Evolutionary conservation across 2,113 vertebrate genomes (phyloP).

Genomic region (Elephantulus edwardii): DNA sequence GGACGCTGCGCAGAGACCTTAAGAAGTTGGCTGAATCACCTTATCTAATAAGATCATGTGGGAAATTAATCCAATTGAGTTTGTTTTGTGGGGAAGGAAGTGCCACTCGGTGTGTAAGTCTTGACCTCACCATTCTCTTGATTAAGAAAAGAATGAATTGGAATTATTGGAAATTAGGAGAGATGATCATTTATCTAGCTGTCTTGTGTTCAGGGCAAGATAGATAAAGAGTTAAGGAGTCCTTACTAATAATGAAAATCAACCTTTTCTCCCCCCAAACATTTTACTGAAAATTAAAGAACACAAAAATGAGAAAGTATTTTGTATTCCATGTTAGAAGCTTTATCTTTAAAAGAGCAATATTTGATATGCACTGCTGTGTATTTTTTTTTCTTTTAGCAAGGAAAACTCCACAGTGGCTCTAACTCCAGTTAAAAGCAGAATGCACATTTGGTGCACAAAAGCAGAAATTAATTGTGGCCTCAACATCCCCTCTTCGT

Average conservation of each 20-base stretch:
- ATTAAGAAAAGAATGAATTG: background rate
- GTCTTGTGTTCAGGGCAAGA: background rate
- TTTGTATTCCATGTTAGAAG: background rate
- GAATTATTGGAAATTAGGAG: background rate
- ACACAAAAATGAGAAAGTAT: background rate
- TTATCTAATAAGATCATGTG: background rate
- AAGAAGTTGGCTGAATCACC: background rate
- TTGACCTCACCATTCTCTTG: background rate
- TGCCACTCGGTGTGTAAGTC: background rate
- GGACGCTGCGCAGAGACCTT: background rate
- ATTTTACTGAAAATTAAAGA: background rate
- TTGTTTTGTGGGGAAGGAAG: background rate
- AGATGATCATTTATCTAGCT: background rate
- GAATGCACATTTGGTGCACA: constrained; percentile 72
- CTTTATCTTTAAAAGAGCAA: background rate
- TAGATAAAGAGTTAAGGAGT: background rate
- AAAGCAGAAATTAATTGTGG: constrained; percentile 79
- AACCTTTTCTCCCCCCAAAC: background rate
- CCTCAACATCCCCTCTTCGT: constrained; percentile 56
- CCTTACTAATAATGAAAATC: background rate
- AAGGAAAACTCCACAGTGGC: constrained; percentile 60
- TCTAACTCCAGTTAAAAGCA: constrained; percentile 75
- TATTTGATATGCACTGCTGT: no score
- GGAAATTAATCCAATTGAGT: constrained; percentile 26
- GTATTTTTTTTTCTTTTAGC: background rate